These are phyloP conservation scores for Cossypha caffra DNA, from an alignment of 2,797 vertebrate species.

Conservation along the genomic window DNA sequence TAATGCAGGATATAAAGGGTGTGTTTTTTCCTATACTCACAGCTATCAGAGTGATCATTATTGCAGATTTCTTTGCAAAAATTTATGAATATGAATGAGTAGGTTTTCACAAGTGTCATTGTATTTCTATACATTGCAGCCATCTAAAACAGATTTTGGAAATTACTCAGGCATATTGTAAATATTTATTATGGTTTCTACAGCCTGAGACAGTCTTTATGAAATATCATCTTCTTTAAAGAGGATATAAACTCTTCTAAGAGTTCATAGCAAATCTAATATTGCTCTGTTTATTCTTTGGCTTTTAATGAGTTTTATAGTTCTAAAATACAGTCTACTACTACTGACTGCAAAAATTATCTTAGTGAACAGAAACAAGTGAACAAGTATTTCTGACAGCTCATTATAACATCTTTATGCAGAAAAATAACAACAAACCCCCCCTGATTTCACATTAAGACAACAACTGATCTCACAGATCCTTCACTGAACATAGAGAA, in stretches of 20 bases:
- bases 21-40: not conserved
- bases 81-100: not conserved
- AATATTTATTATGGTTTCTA: not conserved
- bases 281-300: not conserved
- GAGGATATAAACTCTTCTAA: not conserved
- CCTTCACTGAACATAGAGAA: not conserved
- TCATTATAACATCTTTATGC: not conserved
- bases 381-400: not conserved
- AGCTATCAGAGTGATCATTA: not conserved
- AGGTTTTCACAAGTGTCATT: not conserved
- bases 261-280: not conserved
- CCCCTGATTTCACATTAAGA: not conserved
- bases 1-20: not conserved
- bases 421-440: not conserved
- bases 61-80: not conserved
- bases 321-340: not conserved
- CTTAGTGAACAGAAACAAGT: not conserved
- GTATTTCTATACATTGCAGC: not conserved
- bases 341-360: not conserved
- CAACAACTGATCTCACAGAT: not conserved
- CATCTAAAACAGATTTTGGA: not conserved
- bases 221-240: not conserved
- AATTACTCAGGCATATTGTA: not conserved
- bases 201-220: not conserved
- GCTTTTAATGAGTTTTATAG: not conserved